Evolutionary conservation across 2,113 vertebrate species (phyloP).

Genomic region (western clawed frog (Xenopus tropicalis)): DNA sequence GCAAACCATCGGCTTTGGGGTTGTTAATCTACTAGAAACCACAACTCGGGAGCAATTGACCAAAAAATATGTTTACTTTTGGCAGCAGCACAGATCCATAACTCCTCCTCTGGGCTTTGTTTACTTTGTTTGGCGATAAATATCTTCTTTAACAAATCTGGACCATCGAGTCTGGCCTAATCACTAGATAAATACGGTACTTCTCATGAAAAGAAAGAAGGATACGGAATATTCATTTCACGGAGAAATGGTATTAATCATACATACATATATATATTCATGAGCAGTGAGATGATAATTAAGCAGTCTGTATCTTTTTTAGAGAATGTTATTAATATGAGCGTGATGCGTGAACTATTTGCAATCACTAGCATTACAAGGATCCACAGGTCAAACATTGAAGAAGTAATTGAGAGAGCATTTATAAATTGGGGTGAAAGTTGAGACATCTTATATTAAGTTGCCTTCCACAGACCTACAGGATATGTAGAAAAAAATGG

Average conservation of each 20-base stretch:
- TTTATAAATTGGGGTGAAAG: neutral
- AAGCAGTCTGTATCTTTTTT: conserved; percentile 11
- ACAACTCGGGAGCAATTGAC: neutral
- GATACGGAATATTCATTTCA: neutral
- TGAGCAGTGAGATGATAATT: conserved; percentile 21
- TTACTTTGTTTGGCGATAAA: no score
- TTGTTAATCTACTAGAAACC: neutral
- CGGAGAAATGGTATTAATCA: conserved; percentile 5
- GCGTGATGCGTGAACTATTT: conserved; percentile 23
- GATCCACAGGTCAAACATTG: no score
- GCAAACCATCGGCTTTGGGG: neutral
- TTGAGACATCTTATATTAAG: neutral
- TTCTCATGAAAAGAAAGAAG: no score
- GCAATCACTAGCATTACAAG: conserved; percentile 2
- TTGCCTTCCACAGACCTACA: no score
- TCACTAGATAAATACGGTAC: no score
- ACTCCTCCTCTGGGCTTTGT: neutral
- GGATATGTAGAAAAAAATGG: no score
- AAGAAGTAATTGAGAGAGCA: no score
- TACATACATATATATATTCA: conserved; percentile 10
- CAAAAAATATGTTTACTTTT: neutral
- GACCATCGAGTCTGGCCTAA: no score
- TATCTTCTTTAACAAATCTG: no score
- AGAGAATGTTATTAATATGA: conserved; percentile 25
- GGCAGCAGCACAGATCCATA: neutral